Evolutionary conservation across 2,888 invertebrate genomes (phyloP).

Genomic region (Cataglyphis albicans): DNA sequence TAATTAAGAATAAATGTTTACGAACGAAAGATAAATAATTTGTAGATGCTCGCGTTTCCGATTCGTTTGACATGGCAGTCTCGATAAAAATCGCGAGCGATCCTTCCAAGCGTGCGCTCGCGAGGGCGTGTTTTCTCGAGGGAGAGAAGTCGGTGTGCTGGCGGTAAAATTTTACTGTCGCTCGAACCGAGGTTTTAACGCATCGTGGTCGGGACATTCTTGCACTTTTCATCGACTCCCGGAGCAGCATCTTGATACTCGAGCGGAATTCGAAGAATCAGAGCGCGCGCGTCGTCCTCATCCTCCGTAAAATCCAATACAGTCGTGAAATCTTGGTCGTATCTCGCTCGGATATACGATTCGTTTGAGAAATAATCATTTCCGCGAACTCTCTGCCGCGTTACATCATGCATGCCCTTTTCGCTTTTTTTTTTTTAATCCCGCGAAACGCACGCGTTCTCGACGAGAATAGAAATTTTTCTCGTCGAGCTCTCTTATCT

Average conservation of each 20-base stretch:
- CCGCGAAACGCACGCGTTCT: constrained; percentile 5
- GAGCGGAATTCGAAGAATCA: constrained; percentile 33
- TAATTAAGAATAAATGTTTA: neutral
- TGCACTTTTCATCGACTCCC: constrained; percentile 37
- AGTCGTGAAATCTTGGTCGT: constrained; percentile 12
- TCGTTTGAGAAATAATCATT: neutral
- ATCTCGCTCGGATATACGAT: constrained; percentile 17
- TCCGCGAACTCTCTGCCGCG: neutral
- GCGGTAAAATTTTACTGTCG: constrained; percentile 49
- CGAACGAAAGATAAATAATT: neutral
- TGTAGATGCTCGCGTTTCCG: neutral
- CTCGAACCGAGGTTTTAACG: constrained; percentile 46
- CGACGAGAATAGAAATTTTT: constrained; percentile 10
- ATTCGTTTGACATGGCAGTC: neutral
- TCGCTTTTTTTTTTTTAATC: constrained; percentile 37
- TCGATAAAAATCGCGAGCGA: constrained; percentile 23
- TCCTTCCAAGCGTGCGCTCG: neutral
- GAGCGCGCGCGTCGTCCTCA: neutral
- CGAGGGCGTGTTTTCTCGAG: constrained; percentile 4
- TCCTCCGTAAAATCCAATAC: constrained; percentile 32
- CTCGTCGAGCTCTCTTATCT: neutral
- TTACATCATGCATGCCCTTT: constrained; percentile 1
- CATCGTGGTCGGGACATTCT: constrained; percentile 36
- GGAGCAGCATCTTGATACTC: constrained; percentile 1
- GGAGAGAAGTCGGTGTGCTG: neutral